These are phyloP conservation scores for Dasypolia templi DNA, from an alignment of 2,888 invertebrate genomes.

Conservation along the genomic window DNA sequence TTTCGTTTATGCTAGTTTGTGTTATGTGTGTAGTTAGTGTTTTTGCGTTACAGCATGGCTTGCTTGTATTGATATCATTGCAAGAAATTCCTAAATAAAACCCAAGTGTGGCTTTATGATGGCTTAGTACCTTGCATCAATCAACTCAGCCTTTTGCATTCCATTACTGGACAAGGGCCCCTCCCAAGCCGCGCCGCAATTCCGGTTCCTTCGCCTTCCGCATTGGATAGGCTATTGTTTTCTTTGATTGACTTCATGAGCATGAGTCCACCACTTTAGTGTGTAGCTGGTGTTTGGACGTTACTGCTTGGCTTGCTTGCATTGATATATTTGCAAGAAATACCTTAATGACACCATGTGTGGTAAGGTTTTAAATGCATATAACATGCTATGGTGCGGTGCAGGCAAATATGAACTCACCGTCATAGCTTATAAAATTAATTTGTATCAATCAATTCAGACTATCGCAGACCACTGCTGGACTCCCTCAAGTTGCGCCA, in stretches of 20 bases:
- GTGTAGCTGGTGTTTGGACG: too few relatives aligned
- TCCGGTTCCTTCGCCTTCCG: neutral
- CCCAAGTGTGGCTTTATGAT: neutral
- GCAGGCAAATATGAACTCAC: too few relatives aligned
- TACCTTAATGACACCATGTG: too few relatives aligned
- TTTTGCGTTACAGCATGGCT: slow-evolving; percentile 10
- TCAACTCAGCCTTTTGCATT: neutral
- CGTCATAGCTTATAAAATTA: too few relatives aligned
- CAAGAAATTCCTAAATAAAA: neutral
- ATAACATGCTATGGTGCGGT: too few relatives aligned
- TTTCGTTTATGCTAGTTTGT: slow-evolving; percentile 63
- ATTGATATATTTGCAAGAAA: too few relatives aligned
- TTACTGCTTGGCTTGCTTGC: too few relatives aligned
- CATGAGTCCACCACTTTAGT: neutral
- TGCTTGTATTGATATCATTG: neutral
- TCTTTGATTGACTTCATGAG: neutral
- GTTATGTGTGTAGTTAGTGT: slow-evolving; percentile 17
- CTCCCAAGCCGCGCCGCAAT: neutral
- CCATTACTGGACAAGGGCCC: neutral
- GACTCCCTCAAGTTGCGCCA: too few relatives aligned
- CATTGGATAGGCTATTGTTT: neutral
- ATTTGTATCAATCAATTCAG: too few relatives aligned
- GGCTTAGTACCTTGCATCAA: neutral
- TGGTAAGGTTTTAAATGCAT: too few relatives aligned
- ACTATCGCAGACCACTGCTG: too few relatives aligned